phyloP scores from a whole-genome alignment of 2,888 invertebrate genomes.

The Drosophila paracracens region DNA sequence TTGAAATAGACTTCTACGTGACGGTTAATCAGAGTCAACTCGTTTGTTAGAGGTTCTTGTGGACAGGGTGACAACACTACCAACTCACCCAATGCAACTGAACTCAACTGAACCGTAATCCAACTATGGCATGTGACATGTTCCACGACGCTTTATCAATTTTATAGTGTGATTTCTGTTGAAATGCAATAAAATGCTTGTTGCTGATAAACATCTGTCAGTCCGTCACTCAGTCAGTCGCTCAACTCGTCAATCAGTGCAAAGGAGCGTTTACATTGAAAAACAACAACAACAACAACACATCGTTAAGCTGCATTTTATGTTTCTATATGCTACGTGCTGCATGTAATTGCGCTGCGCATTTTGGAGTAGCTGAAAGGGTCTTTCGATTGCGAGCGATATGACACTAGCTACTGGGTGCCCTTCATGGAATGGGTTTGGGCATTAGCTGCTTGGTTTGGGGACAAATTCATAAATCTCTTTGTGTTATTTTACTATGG shows the following conservation, averaged over 20 bases:
- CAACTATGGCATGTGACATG: slow-evolving; percentile 35
- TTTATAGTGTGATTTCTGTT: slow-evolving; percentile 71
- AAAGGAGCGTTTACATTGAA: slow-evolving; percentile 21
- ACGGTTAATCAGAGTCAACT: slow-evolving; percentile 7
- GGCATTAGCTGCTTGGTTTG: slow-evolving; percentile 4
- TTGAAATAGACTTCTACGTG: slow-evolving; percentile 39
- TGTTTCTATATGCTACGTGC: slow-evolving; percentile 67
- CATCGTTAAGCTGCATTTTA: slow-evolving; percentile 19
- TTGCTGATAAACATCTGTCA: slow-evolving; percentile 70
- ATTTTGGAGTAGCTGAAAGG: slow-evolving; percentile 43
- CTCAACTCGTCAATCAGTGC: slow-evolving; percentile 44
- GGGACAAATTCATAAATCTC: neutral
- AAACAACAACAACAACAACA: slow-evolving; percentile 23
- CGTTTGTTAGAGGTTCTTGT: slow-evolving; percentile 19
- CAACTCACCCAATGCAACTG: slow-evolving; percentile 10
- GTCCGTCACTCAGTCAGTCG: slow-evolving; percentile 23
- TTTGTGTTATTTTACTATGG: neutral
- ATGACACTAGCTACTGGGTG: slow-evolving; percentile 24
- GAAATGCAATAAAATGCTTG: slow-evolving; percentile 70
- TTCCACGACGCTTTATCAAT: slow-evolving; percentile 60
- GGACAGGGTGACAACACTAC: slow-evolving; percentile 1
- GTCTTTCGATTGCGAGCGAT: slow-evolving; percentile 9
- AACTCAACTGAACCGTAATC: slow-evolving; percentile 19
- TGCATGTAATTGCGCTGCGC: slow-evolving; percentile 59
- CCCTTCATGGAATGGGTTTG: neutral